Percentiles rank a stretch among this genome's conserved stretches.
phyloP scores from a whole-genome alignment of 2,888 invertebrate species.

The Lasioglossum marginatum region DNA sequence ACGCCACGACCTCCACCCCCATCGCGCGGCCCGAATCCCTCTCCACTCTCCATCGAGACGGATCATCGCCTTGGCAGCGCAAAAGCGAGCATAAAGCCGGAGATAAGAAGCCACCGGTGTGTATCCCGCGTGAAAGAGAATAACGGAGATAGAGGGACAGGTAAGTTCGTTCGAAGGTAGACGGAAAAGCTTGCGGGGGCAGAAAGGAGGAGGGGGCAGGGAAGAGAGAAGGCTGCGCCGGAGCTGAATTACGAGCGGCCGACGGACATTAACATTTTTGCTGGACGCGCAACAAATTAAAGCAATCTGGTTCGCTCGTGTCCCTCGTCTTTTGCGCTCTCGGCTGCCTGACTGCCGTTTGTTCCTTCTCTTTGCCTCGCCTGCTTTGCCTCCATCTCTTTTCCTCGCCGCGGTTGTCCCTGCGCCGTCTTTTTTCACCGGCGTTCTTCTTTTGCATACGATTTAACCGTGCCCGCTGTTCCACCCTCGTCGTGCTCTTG shows the following conservation, averaged over 20 bases:
- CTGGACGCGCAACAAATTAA: slow-evolving; percentile 81
- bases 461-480: slow-evolving; percentile 62
- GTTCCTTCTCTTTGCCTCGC: slow-evolving; percentile 46
- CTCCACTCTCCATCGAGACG: background rate
- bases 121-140: slow-evolving; percentile 51
- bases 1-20: background rate
- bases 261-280: slow-evolving; percentile 82
- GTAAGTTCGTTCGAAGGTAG: slow-evolving; percentile 35
- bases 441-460: slow-evolving; percentile 59
- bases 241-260: slow-evolving; percentile 81
- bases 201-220: slow-evolving; percentile 20
- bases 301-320: slow-evolving; percentile 79
- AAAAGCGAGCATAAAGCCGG: slow-evolving; percentile 81
- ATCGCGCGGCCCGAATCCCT: background rate
- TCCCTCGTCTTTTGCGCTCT: slow-evolving; percentile 66
- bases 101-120: slow-evolving; percentile 79
- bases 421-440: slow-evolving; percentile 15
- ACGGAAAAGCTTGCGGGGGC: slow-evolving; percentile 46
- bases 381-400: slow-evolving; percentile 14
- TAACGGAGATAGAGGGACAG: slow-evolving; percentile 38
- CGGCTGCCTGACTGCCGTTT: slow-evolving; percentile 55
- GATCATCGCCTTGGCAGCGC: slow-evolving; percentile 70
- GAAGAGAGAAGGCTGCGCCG: slow-evolving; percentile 52
- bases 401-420: background rate
- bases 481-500: slow-evolving; percentile 61